Evolutionary conservation across 2,797 vertebrate genomes (phyloP).

Genomic region (Meriones psammophilus): DNA sequence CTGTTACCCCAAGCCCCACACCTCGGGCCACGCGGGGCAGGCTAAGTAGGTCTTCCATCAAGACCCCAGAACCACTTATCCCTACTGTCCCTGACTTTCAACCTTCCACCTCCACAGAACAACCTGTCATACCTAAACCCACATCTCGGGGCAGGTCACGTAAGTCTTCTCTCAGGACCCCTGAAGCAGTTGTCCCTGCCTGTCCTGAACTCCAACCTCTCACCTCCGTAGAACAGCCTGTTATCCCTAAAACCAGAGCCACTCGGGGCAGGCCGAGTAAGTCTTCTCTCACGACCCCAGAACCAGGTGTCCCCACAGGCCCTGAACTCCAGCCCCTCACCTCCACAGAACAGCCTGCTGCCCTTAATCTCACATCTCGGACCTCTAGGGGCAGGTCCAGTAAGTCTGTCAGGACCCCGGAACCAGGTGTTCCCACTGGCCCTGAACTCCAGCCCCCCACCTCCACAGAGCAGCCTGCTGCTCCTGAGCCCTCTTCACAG

Average conservation of each 20-base stretch:
- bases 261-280: background rate
- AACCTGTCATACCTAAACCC: background rate
- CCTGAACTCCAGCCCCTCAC: background rate
- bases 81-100: background rate
- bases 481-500: background rate
- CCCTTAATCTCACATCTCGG: background rate
- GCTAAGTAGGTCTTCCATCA: background rate
- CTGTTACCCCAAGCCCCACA: background rate
- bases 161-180: background rate
- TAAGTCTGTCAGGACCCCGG: background rate
- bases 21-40: background rate
- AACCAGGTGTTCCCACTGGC: background rate
- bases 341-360: background rate
- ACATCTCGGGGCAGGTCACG: background rate
- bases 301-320: background rate
- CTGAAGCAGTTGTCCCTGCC: background rate
- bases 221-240: background rate
- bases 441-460: background rate
- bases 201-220: background rate
- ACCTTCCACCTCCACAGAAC: background rate
- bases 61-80: background rate
- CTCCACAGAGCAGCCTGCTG: background rate
- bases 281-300: background rate
- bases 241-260: background rate
- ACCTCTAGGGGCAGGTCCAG: background rate